Evolutionary conservation across 2,113 vertebrate genomes (phyloP), one percentile per base, ranked within the genome.

Genomic region (Strix uralensis): DNA sequence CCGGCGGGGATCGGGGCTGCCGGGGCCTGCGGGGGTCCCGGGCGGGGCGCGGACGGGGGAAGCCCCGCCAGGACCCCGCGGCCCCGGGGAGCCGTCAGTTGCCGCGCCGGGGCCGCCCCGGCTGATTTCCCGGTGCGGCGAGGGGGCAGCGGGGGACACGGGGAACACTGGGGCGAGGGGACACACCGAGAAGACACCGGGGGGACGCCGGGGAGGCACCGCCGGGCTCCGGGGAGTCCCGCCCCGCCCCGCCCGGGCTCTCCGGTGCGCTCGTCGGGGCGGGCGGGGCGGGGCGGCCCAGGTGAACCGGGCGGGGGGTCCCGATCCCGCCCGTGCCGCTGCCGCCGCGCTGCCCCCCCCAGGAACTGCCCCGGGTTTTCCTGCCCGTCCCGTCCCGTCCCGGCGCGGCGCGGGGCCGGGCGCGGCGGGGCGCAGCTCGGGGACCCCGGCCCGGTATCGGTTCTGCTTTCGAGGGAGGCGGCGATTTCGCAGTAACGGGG

Each of bases 391-490:
- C 36, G 13, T 51, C 80, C 29, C 44, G 47, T 13, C 51, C 51
- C 67, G 40, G 25, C 67, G 38, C 8, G 26, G 71, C 51, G 30
- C 58, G 51, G 66, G 38, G 51, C 78, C 78, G 44, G 78, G 82
- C 46, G 57, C 81, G 57, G 86, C 83, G 94, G 87, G 82, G 88
- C 63, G 36, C 87, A 77, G 80, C 79, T 7, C 82, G 86, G 96
- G 49, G 93, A 94, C 96, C 97, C 95, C 86, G 65, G 77, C 83
- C 74, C 63, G 38, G 94, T 95, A 94, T 97, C 94, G 55, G 78
- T 97, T 97, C 96, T 97, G 91, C 96, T 97, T 97, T 97, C 94
- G 46, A 18, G 81, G 40, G 91, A 74, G 54, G 73, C 62, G 54
- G 58, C 81, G 66, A 79, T 94, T 92, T 93, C 88, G 84, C 84